Base-by-base conservation (phyloP, 2,797 vertebrate species). In the Cygnus olor region DNA sequence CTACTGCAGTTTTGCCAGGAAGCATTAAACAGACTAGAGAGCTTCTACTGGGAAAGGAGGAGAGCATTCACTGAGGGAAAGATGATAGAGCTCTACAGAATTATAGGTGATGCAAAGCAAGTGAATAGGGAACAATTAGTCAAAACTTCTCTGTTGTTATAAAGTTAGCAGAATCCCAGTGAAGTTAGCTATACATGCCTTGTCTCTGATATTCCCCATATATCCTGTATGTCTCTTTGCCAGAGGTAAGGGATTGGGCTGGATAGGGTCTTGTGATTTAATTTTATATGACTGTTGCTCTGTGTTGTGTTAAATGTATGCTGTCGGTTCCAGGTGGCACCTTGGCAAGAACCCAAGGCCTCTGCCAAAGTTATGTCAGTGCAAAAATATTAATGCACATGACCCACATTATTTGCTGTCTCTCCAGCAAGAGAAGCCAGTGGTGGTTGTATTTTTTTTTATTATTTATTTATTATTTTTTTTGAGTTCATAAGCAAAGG, bases 281-380 rank as follows among this genome's bases (percentile, higher is more conserved):
- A 97, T 93, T 93, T 90, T 85, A 74, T 71, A 53, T 78, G 94
- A 87, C 89, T 92, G 84, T 80, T 95, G 76, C 65, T 95, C 90
- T 93, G 84, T 90, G 84, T 83, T 86, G 71, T 95, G 84, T 80
- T 95, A 96, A 92, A 88, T 87, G 45, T 90, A 83, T 85, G 82
- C 90, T 96, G 92, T 93, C 2, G 21, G 76, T 84, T 96, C 92
- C 95, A 95, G 95, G 96, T 95, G 94, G 89, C 94, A 96, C 77
- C 73, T 94, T 94, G 91, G 94, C 94, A 84, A 88, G 85, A 81
- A 81, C 12, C 72, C 96, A 94, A 91, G 72, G 68, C n/a, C 73
- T 91, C 54, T 89, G 92, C 92, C 94, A 94, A 92, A 93, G 87
- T 88, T 89, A 89, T 88, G 87, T 91, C 95, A 92, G 69, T 78